Percentiles rank a stretch among this genome's conserved stretches.
phyloP scores from a whole-genome alignment of 2,797 vertebrate species.

The Alfaro cultratus region DNA sequence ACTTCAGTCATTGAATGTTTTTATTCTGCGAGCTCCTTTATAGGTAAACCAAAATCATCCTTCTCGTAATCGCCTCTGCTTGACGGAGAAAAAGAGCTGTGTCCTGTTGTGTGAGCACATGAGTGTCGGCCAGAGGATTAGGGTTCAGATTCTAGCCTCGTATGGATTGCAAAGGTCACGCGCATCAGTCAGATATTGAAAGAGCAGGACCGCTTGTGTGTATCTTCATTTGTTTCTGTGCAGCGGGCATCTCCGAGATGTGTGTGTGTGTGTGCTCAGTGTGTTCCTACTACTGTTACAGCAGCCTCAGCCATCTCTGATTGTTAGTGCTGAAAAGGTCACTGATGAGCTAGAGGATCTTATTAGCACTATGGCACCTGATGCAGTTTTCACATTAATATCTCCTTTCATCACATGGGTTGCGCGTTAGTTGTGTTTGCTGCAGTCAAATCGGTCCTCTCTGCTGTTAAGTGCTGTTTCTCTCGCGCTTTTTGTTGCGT shows the following conservation, averaged over 20 bases:
- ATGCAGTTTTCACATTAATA: background rate
- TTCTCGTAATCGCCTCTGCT: constrained; percentile 23
- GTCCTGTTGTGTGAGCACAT: constrained; percentile 16
- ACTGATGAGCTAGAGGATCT: constrained; percentile 33
- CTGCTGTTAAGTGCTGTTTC: constrained; percentile 17
- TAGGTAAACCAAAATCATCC: constrained; percentile 18
- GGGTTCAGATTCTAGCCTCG: constrained; percentile 33
- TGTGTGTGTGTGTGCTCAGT: constrained; percentile 35
- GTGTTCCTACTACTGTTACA: constrained; percentile 41
- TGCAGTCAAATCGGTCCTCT: background rate
- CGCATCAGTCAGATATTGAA: constrained; percentile 40
- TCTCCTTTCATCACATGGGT: background rate
- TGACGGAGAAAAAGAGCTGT: constrained; percentile 15
- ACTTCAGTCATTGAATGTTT: background rate
- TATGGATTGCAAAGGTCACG: constrained; percentile 64
- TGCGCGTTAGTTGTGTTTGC: background rate
- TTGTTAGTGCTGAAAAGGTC: constrained; percentile 69
- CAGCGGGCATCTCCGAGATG: constrained; percentile 2
- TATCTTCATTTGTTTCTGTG: constrained; percentile 19
- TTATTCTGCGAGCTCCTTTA: background rate
- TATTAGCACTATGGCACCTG: constrained; percentile 7
- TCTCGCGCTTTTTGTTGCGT: constrained; percentile 25
- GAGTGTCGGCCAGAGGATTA: background rate
- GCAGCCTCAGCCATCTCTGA: constrained; percentile 49
- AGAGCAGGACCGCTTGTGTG: constrained; percentile 20